Evolutionary conservation across 2,113 vertebrate species (phyloP).

Genomic region (Nansenia antarctica): DNA sequence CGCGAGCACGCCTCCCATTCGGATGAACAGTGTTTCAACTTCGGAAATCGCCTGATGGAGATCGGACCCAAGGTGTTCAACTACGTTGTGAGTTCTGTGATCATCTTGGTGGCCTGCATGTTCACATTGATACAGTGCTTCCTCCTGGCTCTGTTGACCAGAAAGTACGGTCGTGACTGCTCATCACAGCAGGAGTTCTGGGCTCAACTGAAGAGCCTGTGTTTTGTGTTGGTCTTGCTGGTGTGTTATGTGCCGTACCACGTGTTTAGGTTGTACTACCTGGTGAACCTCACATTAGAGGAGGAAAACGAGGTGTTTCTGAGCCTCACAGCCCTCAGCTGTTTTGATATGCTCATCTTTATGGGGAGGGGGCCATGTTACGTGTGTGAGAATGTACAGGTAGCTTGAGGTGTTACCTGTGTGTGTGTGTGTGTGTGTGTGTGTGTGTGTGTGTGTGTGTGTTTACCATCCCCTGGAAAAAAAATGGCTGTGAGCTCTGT

Average conservation of each 20-base stretch:
- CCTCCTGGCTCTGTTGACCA: slow-evolving; percentile 64
- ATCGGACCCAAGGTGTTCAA: slow-evolving; percentile 57
- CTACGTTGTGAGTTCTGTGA: slow-evolving; percentile 63
- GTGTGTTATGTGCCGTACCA: slow-evolving; percentile 87
- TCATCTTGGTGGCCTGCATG: slow-evolving; percentile 54
- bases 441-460: no score
- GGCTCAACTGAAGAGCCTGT: slow-evolving; percentile 85
- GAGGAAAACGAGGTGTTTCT: slow-evolving; percentile 83
- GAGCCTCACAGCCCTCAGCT: slow-evolving; percentile 85
- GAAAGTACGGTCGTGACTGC: slow-evolving; percentile 60
- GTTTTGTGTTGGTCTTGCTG: slow-evolving; percentile 84
- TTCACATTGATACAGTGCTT: slow-evolving; percentile 76
- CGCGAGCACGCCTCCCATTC: rapidly evolving
- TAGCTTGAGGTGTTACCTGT: slow-evolving; percentile 23
- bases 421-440: no score
- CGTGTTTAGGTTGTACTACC: slow-evolving; percentile 81
- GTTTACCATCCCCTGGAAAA: no score
- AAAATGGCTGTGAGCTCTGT: no score
- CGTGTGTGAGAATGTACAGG: slow-evolving; percentile 15
- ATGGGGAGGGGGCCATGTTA: slow-evolving; percentile 43
- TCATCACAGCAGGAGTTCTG: slow-evolving; percentile 85
- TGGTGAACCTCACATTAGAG: neutral
- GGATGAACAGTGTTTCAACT: slow-evolving; percentile 74
- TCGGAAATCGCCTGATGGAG: slow-evolving; percentile 57
- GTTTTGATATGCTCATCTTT: slow-evolving; percentile 81